phyloP scores from a whole-genome alignment of 2,797 vertebrate genomes.

The Macroramphosus scolopax region DNA sequence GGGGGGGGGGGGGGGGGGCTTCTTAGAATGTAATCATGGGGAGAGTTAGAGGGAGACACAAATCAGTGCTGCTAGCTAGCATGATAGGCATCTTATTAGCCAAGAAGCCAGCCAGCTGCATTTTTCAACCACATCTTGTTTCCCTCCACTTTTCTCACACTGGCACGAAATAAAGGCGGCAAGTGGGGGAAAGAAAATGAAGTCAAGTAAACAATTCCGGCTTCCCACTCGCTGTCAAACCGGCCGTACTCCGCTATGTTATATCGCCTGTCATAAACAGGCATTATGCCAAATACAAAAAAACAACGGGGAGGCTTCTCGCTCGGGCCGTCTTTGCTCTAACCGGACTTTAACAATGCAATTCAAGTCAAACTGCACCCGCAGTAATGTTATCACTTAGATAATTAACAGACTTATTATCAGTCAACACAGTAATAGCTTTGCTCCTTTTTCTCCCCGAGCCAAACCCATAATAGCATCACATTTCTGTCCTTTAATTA shows the following conservation, averaged over 20 bases:
- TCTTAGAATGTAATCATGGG: conserved; percentile 96
- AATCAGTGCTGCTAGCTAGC: conserved; percentile 84
- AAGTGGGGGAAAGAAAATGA: conserved; percentile 78
- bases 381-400: conserved; percentile 43
- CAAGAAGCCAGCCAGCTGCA: conserved; percentile 80
- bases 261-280: conserved; percentile 81
- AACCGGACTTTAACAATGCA: conserved; percentile 73
- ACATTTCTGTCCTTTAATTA: conserved; percentile 60
- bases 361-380: conserved; percentile 62
- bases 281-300: conserved; percentile 79
- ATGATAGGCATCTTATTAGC: conserved; percentile 94
- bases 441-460: conserved; percentile 52
- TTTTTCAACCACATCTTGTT: conserved; percentile 81
- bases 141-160: conserved; percentile 76
- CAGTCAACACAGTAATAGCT: conserved; percentile 50
- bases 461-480: conserved; percentile 50
- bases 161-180: conserved; percentile 79
- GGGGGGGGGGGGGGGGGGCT: conserved; percentile 71
- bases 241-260: conserved; percentile 72
- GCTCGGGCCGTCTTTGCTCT: too few relatives aligned
- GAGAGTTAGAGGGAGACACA: conserved; percentile 86
- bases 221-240: conserved; percentile 82
- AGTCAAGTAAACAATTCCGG: conserved; percentile 85
- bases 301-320: too few relatives aligned
- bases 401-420: conserved; percentile 54